phyloP scores from a whole-genome alignment of 2,888 invertebrate genomes.

The Lochmaea capreae region DNA sequence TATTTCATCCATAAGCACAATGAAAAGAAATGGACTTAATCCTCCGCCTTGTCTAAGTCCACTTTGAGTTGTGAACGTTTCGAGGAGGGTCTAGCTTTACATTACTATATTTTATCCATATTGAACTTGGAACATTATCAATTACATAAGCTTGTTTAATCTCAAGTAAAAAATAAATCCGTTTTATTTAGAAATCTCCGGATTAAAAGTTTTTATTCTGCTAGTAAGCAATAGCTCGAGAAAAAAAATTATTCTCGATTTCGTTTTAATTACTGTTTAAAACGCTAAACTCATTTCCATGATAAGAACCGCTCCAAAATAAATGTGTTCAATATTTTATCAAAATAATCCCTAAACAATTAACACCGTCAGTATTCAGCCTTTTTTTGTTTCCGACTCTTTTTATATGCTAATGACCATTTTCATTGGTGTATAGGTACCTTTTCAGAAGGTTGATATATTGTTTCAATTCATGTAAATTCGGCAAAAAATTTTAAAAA shows the following conservation, averaged over 20 bases:
- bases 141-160: not conserved
- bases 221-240: slow-evolving; percentile 15
- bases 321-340: slow-evolving; percentile 36
- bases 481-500: not conserved
- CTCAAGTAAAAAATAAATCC: too few relatives aligned
- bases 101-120: too few relatives aligned
- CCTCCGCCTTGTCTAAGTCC: too few relatives aligned
- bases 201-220: slow-evolving; percentile 18
- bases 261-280: slow-evolving; percentile 22
- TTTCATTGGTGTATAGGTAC: slow-evolving; percentile 26
- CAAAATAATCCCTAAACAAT: slow-evolving; percentile 42
- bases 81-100: too few relatives aligned
- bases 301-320: slow-evolving; percentile 26
- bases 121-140: too few relatives aligned
- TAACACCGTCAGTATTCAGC: slow-evolving; percentile 34
- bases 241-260: slow-evolving; percentile 26
- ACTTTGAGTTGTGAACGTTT: too few relatives aligned
- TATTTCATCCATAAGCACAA: too few relatives aligned
- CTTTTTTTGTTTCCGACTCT: slow-evolving; percentile 28
- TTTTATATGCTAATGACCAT: slow-evolving; percentile 39
- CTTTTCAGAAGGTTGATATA: slow-evolving; percentile 23
- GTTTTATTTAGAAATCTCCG: slow-evolving; percentile 7
- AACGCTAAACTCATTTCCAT: slow-evolving; percentile 38
- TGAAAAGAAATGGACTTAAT: too few relatives aligned
- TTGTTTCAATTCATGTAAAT: slow-evolving; percentile 16